phyloP scores from a whole-genome alignment of 1,140 invertebrate species.

The Drosophila orena region DNA sequence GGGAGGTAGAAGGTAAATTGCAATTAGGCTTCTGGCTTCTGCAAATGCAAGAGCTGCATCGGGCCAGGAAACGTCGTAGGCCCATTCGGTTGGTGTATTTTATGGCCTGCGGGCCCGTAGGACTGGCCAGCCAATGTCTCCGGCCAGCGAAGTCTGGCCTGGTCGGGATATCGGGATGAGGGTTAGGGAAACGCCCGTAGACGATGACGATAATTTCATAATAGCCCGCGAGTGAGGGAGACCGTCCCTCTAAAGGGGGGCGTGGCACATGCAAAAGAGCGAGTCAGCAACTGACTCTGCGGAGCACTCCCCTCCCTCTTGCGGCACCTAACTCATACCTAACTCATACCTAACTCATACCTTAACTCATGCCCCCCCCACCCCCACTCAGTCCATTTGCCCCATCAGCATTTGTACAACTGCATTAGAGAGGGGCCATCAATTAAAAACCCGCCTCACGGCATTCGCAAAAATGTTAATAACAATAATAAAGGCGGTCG shows the following conservation, averaged over 20 bases:
- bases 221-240: slow-evolving; percentile 64
- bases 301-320: no score
- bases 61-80: slow-evolving; percentile 37
- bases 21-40: slow-evolving; percentile 81
- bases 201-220: slow-evolving; percentile 77
- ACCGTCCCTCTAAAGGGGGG: slow-evolving; percentile 50
- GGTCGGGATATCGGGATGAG: background rate
- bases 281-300: slow-evolving; percentile 44
- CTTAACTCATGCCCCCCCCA: slow-evolving; percentile 14
- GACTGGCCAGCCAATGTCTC: slow-evolving; percentile 69
- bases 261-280: slow-evolving; percentile 80
- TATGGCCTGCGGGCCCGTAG: slow-evolving; percentile 67
- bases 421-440: slow-evolving; percentile 65
- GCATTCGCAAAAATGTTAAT: slow-evolving; percentile 80
- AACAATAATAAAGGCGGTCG: slow-evolving; percentile 76
- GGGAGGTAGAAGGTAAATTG: slow-evolving; percentile 73
- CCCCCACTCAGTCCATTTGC: background rate
- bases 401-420: slow-evolving; percentile 58
- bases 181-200: slow-evolving; percentile 14
- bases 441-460: slow-evolving; percentile 76
- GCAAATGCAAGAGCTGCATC: slow-evolving; percentile 52
- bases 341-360: no score
- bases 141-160: slow-evolving; percentile 34
- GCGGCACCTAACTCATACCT: no score
- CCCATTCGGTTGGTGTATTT: slow-evolving; percentile 75